phyloP scores from a whole-genome alignment of 2,888 invertebrate genomes.

The Agrotis clavis region DNA sequence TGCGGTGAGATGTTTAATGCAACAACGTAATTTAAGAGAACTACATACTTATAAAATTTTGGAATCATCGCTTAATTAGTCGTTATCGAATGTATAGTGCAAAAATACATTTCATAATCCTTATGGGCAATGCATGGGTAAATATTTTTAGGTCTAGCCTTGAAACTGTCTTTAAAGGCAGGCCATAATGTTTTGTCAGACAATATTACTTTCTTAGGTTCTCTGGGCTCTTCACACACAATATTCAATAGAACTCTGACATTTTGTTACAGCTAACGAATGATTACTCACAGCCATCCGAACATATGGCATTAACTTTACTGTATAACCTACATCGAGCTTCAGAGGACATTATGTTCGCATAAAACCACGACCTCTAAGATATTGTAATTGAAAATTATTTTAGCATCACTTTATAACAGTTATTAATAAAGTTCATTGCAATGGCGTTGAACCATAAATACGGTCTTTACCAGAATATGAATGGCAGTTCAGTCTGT shows the following conservation, averaged over 20 bases:
- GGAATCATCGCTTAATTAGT: background rate
- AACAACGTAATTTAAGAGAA: slow-evolving; percentile 8
- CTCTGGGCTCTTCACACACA: slow-evolving; percentile 8
- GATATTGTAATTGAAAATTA: slow-evolving; percentile 53
- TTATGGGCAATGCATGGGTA: background rate
- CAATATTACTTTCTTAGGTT: slow-evolving; percentile 9
- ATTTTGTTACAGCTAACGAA: slow-evolving; percentile 47
- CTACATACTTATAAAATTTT: background rate
- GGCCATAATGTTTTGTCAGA: slow-evolving; percentile 11
- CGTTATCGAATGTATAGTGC: no score
- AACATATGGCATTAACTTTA: slow-evolving; percentile 52
- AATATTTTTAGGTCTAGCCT: background rate
- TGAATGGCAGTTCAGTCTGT: slow-evolving; percentile 12
- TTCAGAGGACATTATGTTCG: slow-evolving; percentile 52
- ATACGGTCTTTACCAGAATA: slow-evolving; percentile 42
- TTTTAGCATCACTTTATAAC: slow-evolving; percentile 39
- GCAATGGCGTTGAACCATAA: slow-evolving; percentile 18
- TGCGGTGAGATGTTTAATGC: no score
- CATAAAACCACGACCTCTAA: slow-evolving; percentile 52
- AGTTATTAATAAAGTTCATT: slow-evolving; percentile 45
- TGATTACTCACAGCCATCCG: slow-evolving; percentile 46
- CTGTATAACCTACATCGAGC: slow-evolving; percentile 54
- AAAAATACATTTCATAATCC: background rate
- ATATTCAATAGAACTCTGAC: slow-evolving; percentile 42
- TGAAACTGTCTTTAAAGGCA: background rate